Evolutionary conservation across 2,888 invertebrate species (phyloP).

Genomic region (Zelleria hepariella): DNA sequence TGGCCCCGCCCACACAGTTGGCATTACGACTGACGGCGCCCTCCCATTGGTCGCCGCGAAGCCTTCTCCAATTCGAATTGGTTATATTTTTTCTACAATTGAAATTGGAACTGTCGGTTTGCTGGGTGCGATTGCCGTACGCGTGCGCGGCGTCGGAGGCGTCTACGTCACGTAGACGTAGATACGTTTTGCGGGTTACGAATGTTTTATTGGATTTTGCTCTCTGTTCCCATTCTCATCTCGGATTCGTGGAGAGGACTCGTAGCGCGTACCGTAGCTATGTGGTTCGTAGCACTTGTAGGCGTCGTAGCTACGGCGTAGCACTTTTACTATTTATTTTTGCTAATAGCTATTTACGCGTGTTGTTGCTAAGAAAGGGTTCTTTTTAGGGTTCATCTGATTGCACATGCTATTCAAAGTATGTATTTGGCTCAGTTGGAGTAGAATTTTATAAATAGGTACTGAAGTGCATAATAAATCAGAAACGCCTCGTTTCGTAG

Average conservation of each 20-base stretch:
- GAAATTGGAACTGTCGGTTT: constrained; percentile 67
- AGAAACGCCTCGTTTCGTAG: too few relatives aligned
- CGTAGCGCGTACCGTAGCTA: constrained; percentile 1
- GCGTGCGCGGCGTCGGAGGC: constrained; percentile 57
- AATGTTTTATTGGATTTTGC: constrained; percentile 69
- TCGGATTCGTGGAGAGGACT: constrained; percentile 24
- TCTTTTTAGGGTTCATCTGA: too few relatives aligned
- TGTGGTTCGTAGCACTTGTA: neutral
- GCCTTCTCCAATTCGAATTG: constrained; percentile 70
- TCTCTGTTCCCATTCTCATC: constrained; percentile 64
- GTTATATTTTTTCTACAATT: constrained; percentile 71
- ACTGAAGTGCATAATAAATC: too few relatives aligned
- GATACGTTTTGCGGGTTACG: constrained; percentile 56
- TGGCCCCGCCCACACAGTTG: constrained; percentile 70
- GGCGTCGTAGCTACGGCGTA: constrained; percentile 1
- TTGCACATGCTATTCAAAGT: too few relatives aligned
- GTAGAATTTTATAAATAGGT: too few relatives aligned
- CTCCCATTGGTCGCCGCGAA: constrained; percentile 66
- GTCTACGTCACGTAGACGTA: constrained; percentile 67
- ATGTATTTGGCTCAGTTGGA: too few relatives aligned
- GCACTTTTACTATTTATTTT: neutral
- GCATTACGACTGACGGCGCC: constrained; percentile 66
- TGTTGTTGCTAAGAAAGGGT: too few relatives aligned
- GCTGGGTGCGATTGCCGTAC: constrained; percentile 51
- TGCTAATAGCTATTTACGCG: neutral